Conservation (phyloP, 2,888 invertebrate species). For the Caenorhabditis zanzibari region DNA sequence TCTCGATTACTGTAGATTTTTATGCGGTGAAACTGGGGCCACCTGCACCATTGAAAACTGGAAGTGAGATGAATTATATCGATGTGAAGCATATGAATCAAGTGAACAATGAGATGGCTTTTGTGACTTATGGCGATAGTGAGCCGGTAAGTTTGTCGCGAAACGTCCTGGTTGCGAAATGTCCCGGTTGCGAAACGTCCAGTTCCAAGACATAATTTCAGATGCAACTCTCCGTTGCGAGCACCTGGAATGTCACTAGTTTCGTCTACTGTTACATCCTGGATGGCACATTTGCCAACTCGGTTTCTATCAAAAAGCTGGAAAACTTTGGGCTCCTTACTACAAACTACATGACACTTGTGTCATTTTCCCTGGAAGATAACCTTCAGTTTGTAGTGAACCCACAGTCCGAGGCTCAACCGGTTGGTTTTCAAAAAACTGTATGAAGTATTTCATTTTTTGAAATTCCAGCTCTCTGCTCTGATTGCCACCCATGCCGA, state of each 20-base stretch:
- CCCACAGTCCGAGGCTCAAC: no score
- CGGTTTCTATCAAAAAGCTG: background rate
- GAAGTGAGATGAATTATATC: background rate
- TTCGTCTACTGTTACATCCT: background rate
- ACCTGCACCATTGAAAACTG: background rate
- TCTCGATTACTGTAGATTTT: slow-evolving; percentile 3
- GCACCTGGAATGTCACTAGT: background rate
- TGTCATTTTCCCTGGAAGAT: background rate
- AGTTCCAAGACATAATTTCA: background rate
- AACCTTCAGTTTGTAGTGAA: background rate
- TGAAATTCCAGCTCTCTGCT: background rate
- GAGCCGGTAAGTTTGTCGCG: slow-evolving; percentile 7
- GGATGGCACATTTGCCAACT: background rate
- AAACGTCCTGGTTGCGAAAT: no score
- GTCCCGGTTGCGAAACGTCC: no score
- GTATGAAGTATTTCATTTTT: no score
- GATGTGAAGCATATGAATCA: background rate
- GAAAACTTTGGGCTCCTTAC: no score
- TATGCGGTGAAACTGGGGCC: background rate
- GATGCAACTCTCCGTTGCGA: background rate
- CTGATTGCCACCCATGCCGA: background rate
- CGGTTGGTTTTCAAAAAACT: no score
- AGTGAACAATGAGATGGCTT: background rate
- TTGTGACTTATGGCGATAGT: background rate
- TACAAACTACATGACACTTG: background rate